Evolutionary conservation across 2,888 invertebrate species (phyloP).

Genomic region (Dyspetes luteomarginatus): DNA sequence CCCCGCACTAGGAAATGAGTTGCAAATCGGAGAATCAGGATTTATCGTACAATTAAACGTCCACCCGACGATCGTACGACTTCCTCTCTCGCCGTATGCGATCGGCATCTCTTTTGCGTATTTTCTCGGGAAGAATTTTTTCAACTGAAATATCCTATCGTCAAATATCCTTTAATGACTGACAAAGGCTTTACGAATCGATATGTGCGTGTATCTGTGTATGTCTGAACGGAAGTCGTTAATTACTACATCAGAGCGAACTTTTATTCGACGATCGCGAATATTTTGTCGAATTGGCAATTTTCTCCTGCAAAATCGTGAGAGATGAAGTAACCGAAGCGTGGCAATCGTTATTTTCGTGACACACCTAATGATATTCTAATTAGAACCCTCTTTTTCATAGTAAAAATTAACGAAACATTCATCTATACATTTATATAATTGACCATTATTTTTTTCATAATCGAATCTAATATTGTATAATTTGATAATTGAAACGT

Average conservation of each 20-base stretch:
- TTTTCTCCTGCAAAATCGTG: no score
- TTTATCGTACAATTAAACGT: slow-evolving; percentile 83
- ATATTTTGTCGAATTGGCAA: slow-evolving; percentile 39
- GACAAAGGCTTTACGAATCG: slow-evolving; percentile 16
- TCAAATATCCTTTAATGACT: slow-evolving; percentile 50
- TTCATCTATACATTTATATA: no score
- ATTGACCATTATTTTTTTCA: no score
- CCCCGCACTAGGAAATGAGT: slow-evolving; percentile 83
- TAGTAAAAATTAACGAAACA: no score
- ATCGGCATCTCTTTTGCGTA: slow-evolving; percentile 38
- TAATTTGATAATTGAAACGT: no score
- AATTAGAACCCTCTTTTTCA: no score
- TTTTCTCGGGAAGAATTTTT: slow-evolving; percentile 6
- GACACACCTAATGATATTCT: no score
- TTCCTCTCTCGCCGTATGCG: slow-evolving; percentile 72
- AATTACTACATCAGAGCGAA: slow-evolving; percentile 47
- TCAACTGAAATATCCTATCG: slow-evolving; percentile 34
- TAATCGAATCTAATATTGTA: no score
- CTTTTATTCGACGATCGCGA: slow-evolving; percentile 23
- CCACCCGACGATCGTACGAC: slow-evolving; percentile 73
- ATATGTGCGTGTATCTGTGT: background rate
- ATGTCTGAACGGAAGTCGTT: slow-evolving; percentile 59
- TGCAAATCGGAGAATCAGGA: slow-evolving; percentile 82
- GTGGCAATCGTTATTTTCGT: no score
- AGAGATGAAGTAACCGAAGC: no score